Evolutionary conservation across 2,113 vertebrate genomes (phyloP).

Genomic region (Heptranchias perlo): DNA sequence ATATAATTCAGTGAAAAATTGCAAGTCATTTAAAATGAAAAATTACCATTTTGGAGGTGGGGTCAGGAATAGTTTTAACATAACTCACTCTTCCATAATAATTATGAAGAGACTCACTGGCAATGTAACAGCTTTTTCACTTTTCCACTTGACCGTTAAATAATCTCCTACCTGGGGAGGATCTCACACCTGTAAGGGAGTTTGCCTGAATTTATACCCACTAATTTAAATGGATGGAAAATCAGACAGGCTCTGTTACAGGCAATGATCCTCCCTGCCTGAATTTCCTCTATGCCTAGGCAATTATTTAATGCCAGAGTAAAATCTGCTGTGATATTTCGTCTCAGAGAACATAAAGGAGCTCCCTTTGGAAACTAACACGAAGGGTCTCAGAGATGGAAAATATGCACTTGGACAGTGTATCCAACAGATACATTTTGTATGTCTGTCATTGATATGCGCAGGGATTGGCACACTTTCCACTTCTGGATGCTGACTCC

Average conservation of each 20-base stretch:
- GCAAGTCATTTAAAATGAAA: neutral
- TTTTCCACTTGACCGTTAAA: neutral
- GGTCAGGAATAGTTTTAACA: neutral
- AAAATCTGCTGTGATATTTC: neutral
- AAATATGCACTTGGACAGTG: neutral
- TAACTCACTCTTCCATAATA: neutral
- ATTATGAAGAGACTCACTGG: too few species aligned
- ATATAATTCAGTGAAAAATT: neutral
- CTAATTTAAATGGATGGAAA: neutral
- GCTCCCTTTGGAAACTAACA: neutral
- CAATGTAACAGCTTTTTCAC: neutral
- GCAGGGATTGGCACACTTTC: neutral
- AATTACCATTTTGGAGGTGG: neutral
- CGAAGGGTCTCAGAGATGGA: neutral
- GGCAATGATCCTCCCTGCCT: neutral
- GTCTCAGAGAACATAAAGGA: neutral
- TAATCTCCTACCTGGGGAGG: neutral
- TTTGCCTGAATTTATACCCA: too few species aligned
- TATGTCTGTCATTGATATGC: neutral
- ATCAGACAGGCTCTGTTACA: neutral
- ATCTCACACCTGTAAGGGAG: neutral
- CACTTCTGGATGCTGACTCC: neutral
- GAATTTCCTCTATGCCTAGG: neutral
- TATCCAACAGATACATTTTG: too few species aligned
- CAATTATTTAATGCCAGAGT: neutral